phyloP scores from a whole-genome alignment of 1,140 invertebrate species.

The Aphaenogaster rudis region DNA sequence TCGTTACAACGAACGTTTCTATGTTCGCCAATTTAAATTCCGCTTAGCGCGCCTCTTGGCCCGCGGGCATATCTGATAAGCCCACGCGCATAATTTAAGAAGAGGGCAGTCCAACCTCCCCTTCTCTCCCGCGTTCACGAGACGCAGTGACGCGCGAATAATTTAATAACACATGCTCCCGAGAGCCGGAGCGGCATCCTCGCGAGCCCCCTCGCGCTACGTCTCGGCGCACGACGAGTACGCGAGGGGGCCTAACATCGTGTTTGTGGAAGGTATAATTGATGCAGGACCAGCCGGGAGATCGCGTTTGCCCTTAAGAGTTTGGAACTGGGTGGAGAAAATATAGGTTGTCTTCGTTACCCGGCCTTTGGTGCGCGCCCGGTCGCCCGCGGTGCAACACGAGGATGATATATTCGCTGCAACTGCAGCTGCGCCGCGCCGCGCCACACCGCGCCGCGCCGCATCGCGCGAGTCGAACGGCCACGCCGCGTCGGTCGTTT shows the following conservation, averaged over 20 bases:
- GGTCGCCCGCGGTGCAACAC: slow-evolving; percentile 86
- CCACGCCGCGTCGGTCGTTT: slow-evolving; percentile 53
- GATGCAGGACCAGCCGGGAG: slow-evolving; percentile 79
- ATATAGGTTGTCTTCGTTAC: slow-evolving; percentile 86
- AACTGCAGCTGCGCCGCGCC: slow-evolving; percentile 82
- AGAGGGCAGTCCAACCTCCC: not conserved
- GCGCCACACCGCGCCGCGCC: not conserved
- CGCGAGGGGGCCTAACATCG: slow-evolving; percentile 80
- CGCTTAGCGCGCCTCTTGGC: slow-evolving; percentile 48
- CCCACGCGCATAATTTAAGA: slow-evolving; percentile 40
- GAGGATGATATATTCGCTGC: slow-evolving; percentile 86
- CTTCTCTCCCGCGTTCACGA: not conserved
- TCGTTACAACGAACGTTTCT: slow-evolving; percentile 46
- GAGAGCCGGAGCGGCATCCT: slow-evolving; percentile 29
- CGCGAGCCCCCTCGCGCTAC: slow-evolving; percentile 40
- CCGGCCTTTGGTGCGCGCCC: slow-evolving; percentile 79
- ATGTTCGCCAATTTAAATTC: slow-evolving; percentile 56
- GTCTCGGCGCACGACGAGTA: slow-evolving; percentile 58
- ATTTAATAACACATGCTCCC: slow-evolving; percentile 64
- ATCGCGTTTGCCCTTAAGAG: slow-evolving; percentile 82
- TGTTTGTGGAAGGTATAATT: slow-evolving; percentile 85
- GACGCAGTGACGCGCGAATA: slow-evolving; percentile 54
- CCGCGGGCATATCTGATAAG: slow-evolving; percentile 55
- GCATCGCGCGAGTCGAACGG: slow-evolving; percentile 24
- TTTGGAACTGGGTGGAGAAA: slow-evolving; percentile 86